A percentile compares a stretch with the other conserved stretches of the same genome.
Conservation (phyloP, 2,888 invertebrate species). For the Polydrusus tereticollis region DNA sequence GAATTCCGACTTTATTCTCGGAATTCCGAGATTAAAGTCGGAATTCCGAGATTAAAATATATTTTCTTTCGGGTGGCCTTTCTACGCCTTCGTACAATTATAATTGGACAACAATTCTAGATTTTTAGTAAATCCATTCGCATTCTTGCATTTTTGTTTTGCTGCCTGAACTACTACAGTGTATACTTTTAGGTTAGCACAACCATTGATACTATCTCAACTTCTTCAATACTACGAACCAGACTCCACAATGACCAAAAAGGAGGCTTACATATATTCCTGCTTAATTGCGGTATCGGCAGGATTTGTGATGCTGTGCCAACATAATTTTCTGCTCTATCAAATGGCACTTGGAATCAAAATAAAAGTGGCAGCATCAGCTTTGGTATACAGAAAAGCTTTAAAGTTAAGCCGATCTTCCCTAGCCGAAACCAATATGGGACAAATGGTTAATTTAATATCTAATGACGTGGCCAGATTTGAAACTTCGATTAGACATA, state of each 20-base stretch:
- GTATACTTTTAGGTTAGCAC: conserved; percentile 52
- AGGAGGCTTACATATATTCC: conserved; percentile 83
- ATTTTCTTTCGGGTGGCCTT: no score
- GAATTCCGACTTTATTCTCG: no score
- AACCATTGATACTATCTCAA: conserved; percentile 59
- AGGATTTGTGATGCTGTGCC: conserved; percentile 68
- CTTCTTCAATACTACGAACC: conserved; percentile 74
- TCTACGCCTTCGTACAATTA: no score
- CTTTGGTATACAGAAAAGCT: conserved; percentile 78
- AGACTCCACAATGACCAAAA: conserved; percentile 59
- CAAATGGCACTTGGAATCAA: conserved; percentile 87
- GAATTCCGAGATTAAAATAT: no score
- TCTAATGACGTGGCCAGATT: conserved; percentile 77
- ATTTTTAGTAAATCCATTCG: no score
- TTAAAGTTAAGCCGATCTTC: conserved; percentile 51
- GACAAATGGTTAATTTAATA: conserved; percentile 55
- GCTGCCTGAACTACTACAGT: background rate
- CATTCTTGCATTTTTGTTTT: no score
- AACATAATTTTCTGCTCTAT: conserved; percentile 88
- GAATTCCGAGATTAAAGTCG: no score
- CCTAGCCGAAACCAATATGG: conserved; percentile 52
- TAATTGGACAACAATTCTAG: no score
- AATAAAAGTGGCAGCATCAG: conserved; percentile 84
- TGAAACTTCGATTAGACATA: conserved; percentile 83
- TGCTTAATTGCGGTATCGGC: conserved; percentile 72